Base-by-base conservation (phyloP, 2,113 vertebrate species). In the Motacilla tschutschensis region DNA sequence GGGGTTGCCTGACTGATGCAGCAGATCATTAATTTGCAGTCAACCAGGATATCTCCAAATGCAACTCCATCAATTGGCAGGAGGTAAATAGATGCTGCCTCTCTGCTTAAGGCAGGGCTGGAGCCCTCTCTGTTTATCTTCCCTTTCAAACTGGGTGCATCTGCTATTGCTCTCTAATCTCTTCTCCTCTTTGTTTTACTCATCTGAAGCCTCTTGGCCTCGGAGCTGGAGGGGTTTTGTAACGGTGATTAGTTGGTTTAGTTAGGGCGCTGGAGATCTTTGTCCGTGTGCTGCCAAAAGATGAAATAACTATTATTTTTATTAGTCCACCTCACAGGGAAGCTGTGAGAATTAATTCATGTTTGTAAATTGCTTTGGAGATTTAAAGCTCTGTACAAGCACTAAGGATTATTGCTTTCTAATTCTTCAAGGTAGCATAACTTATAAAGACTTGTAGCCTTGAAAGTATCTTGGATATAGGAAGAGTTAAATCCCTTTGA, bases 341-440 rank as follows among this genome's bases (percentile, higher is more conserved):
- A 62, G 43, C 75, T 77, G 63, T 29, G 62, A 88, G 72, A 62
- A 75, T 93, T 64, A 94, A 87, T 91, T 89, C 73, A 76, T 78
- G 69, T 93, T 92, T 95, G 85, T 87, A 82, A 93, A 90, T 87
- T 90, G 77, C 65, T 94, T 93, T 81, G 70, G 85, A 91, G 79
- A 74, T 87, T 76, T 78, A 87, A 87, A 83, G 69, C 80, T 82
- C 53, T 59, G 50, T 58, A 72, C 46, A 62, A 91, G 70, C 66
- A 36, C 80, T 82, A 33, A 63, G 22, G 90, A 88, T 92, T 88
- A 89, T 71, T 87, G 81, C 88, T 86, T 90, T 88, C 53, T 87
- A 88, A 85, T 79, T 93, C 62, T 86, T 91, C 48, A 63, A 92
- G 89, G 70, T 83, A 75, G 47, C 78, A 25, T 22, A 78, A 87